Evolutionary conservation across 2,113 vertebrate genomes (phyloP).

Genomic region (human): GRCh38 chr6:116328001-116328500

Average conservation of each 20-base stretch:
- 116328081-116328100: neutral
- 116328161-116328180: constrained; percentile 9
- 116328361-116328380: constrained; percentile 46
- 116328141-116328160: neutral
- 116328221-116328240: constrained; percentile 6
- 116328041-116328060: constrained; percentile 32
- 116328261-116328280: neutral
- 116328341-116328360: neutral
- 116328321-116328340: constrained; percentile 18
- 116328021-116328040: constrained; percentile 47
- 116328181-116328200: neutral
- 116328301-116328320: constrained; percentile 24
- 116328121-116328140: constrained; percentile 35
- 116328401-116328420: neutral
- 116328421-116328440: neutral
- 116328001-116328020: constrained; percentile 54
- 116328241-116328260: neutral
- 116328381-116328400: constrained; percentile 48
- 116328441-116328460: neutral
- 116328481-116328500: neutral
- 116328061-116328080: constrained; percentile 35
- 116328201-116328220: constrained; percentile 11
- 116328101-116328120: neutral
- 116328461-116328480: neutral
- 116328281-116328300: neutral